Evolutionary conservation across 2,113 vertebrate species (phyloP), one percentile per base, ranked within the genome.

Genomic region (Colossoma macropomum): DNA sequence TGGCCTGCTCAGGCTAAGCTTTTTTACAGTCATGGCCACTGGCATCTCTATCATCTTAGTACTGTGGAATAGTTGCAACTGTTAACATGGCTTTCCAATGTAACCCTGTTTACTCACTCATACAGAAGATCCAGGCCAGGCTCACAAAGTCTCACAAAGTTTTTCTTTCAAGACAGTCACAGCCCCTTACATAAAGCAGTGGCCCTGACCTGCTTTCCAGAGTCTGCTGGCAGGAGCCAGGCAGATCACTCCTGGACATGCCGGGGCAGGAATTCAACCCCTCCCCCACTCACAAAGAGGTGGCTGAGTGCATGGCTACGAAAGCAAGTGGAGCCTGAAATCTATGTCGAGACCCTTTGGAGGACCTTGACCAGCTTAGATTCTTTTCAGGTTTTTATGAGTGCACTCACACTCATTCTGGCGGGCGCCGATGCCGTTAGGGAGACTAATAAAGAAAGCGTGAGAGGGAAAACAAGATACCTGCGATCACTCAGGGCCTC

Each of bases 181-280:
- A 28, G 71, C 30, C 1, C 66, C 79, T 80, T n/a, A 80, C 79
- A n/a, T 45, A 75, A 81, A 63, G 48, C 59, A 17, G 27, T 74
- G 69, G 32, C 74, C 32, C 63, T 77, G 54, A 83, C 81, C 66
- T 30, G 25, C 65, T 41, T 59, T 48, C 32, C 66, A 32, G 50
- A 69, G 15, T 17, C n/a, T 60, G n/a, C 25, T 77, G 73, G 73
- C 81, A 69, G 73, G 34, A 77, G 54, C 48, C 21, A 4, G 12
- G 21, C 75, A 41, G 65, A 71, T 71, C n/a, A 25, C 54, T 62
- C 63, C 54, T 52, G 25, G 52, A 77, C 27, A 30, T 77, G 74
- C 21, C 21, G 21, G 17, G 52, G 65, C 65, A 83, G 74, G 66
- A 60, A 59, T 32, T 56, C 17, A 56, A 41, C 17, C 65, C 30